Evolutionary conservation across 2,113 vertebrate species (phyloP), one percentile per base, ranked within the genome.

Genomic region (Romanogobio albipinnatus): DNA sequence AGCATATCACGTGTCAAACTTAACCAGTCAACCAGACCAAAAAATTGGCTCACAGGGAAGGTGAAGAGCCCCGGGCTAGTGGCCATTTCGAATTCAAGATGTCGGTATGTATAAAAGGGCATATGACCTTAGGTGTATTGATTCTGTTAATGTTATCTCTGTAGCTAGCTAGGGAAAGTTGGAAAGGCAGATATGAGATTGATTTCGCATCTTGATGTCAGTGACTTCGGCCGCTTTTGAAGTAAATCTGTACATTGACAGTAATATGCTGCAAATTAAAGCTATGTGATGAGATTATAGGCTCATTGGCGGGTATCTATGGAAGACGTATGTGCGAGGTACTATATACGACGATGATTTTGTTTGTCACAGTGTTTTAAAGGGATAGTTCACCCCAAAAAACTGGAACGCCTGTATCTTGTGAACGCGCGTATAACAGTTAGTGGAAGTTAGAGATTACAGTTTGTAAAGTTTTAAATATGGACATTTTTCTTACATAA

Each of bases 1-100:
- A 36, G 26, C 61, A 66, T 80, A 64, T 80, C 77, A 36, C n/a
- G 58, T 80, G 79, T 81, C 79, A 81, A 68, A 81, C 45, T 68
- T 81, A 36, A 66, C 79, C 79, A 68, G 26, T 81, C 45, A 7
- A 51, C 45, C 29, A 49, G 61, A 81, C 61, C 45, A 68, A 68
- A 62, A 26, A 68, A 81, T 51, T 68, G 79, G 9, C 79, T 68
- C 79, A 51, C 26, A 33, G 45, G 45, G 61, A 45, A 81, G 26
- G 61, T 22, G 26, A 51, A 68, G 47, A 68, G 45, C 79, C 61
- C 45, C 26, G 10, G 79, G 62, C 77, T 47, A 80, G 77, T 64
- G 58, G 59, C 77, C 39, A 80, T 80, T 80, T 61, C 24, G 3
- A 80, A 80, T 80, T 80, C 43, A 64, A 64, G 43, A 62, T 64